Evolutionary conservation across 1,140 invertebrate species (phyloP).

Genomic region (Habropoda laboriosa): DNA sequence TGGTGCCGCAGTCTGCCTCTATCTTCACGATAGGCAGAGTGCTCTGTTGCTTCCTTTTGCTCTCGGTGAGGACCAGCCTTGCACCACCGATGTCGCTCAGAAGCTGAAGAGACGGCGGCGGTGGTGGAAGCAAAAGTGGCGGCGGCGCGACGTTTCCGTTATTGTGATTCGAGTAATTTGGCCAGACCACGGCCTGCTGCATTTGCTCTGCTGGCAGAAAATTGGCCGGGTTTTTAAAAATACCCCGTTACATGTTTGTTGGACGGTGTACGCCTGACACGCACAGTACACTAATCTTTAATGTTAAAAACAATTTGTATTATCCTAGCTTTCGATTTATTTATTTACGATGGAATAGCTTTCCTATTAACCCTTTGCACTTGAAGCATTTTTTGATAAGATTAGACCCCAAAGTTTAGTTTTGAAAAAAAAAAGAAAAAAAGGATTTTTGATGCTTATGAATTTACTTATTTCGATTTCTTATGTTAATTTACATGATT

Average conservation of each 20-base stretch:
- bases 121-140: slow-evolving; percentile 83
- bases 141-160: slow-evolving; percentile 78
- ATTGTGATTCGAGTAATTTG: slow-evolving; percentile 83
- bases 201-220: slow-evolving; percentile 84
- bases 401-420: too few relatives aligned
- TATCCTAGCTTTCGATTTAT: too few relatives aligned
- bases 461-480: too few relatives aligned
- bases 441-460: too few relatives aligned
- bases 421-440: too few relatives aligned
- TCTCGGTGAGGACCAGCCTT: slow-evolving; percentile 79
- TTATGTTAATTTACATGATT: too few relatives aligned
- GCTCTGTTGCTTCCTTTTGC: slow-evolving; percentile 84
- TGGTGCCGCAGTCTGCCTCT: slow-evolving; percentile 83
- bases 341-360: too few relatives aligned
- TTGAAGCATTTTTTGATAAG: too few relatives aligned
- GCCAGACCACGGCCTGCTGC: slow-evolving; percentile 89
- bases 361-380: too few relatives aligned
- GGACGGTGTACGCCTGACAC: background rate
- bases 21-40: slow-evolving; percentile 86
- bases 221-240: background rate
- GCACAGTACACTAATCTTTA: too few relatives aligned
- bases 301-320: too few relatives aligned
- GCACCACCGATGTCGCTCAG: slow-evolving; percentile 83
- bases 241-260: too few relatives aligned
- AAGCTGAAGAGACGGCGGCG: slow-evolving; percentile 85